phyloP scores from a whole-genome alignment of 2,888 invertebrate genomes.

The Sisyra terminalis region DNA sequence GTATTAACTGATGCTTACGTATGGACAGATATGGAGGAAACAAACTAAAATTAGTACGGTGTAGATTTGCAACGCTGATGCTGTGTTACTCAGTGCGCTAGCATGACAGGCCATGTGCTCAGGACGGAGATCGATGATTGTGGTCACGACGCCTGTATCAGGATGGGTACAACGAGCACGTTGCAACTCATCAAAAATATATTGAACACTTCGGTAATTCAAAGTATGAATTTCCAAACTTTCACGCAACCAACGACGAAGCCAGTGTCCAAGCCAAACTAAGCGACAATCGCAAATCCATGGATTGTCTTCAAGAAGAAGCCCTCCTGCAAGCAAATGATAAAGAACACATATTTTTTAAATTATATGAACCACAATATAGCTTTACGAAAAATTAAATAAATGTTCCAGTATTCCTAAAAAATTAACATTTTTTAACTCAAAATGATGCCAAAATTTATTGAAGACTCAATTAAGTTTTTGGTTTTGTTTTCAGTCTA shows the following conservation, averaged over 20 bases:
- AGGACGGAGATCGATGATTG: conserved; percentile 56
- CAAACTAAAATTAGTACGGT: too few relatives aligned
- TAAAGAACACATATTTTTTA: neutral
- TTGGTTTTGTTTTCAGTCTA: too few relatives aligned
- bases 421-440: too few relatives aligned
- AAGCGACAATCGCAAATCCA: conserved; percentile 76
- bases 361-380: neutral
- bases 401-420: too few relatives aligned
- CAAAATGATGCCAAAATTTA: too few relatives aligned
- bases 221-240: conserved; percentile 59
- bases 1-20: too few relatives aligned
- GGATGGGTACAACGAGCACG: conserved; percentile 45
- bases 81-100: conserved; percentile 48
- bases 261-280: conserved; percentile 82
- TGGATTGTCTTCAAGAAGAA: conserved; percentile 70
- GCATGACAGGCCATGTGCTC: conserved; percentile 75
- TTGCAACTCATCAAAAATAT: conserved; percentile 35
- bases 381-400: too few relatives aligned
- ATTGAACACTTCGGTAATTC: conserved; percentile 25
- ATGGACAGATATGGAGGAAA: too few relatives aligned
- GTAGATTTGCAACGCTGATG: too few relatives aligned
- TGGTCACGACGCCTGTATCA: conserved; percentile 37
- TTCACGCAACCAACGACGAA: conserved; percentile 76
- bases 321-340: conserved; percentile 45
- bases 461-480: too few relatives aligned